phyloP scores from a whole-genome alignment of 2,113 vertebrate genomes.

The Cromileptes altivelis region DNA sequence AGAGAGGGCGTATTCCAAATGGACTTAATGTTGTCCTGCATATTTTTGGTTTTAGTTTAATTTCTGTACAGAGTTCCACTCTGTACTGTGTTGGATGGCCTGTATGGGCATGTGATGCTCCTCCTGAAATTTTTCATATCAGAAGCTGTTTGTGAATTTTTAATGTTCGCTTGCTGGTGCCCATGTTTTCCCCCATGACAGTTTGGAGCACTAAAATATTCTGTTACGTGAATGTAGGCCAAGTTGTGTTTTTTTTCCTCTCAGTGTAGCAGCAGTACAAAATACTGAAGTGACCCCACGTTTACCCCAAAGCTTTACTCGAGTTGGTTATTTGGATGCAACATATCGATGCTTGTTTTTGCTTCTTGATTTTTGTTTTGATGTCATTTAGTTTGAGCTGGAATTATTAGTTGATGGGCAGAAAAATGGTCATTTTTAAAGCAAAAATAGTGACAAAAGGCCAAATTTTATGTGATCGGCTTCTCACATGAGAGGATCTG shows the following conservation, averaged over 20 bases:
- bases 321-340: neutral
- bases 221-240: constrained; percentile 10
- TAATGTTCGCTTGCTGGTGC: neutral
- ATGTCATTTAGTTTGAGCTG: neutral
- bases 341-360: neutral
- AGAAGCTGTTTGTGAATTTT: neutral
- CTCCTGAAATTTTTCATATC: neutral
- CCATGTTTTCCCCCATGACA: neutral
- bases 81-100: neutral
- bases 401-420: neutral
- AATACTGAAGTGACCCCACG: neutral
- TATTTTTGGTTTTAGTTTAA: neutral
- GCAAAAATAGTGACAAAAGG: neutral
- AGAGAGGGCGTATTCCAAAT: neutral
- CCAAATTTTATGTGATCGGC: neutral
- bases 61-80: neutral
- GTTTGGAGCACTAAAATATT: constrained; percentile 2
- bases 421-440: neutral
- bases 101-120: neutral
- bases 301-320: neutral
- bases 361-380: neutral
- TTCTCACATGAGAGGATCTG: neutral
- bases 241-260: neutral
- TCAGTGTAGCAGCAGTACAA: neutral
- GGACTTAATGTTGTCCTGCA: neutral